These are phyloP conservation scores for Chelmon rostratus DNA, from an alignment of 2,797 vertebrate genomes.

Conservation along the genomic window DNA sequence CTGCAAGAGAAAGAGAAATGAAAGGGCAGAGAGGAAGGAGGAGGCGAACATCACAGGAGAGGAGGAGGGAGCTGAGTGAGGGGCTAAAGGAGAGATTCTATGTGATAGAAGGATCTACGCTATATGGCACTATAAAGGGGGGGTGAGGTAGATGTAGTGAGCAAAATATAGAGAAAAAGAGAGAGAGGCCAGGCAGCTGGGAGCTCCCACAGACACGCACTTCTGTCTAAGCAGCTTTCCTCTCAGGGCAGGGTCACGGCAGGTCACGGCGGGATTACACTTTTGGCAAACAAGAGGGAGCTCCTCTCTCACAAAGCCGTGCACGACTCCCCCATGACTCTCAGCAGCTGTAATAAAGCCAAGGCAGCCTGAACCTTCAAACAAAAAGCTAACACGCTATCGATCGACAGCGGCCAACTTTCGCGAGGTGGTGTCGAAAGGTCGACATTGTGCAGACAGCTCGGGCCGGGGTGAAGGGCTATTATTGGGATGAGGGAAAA, in stretches of 20 bases:
- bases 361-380: constrained; percentile 87
- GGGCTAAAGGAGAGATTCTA: neutral
- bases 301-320: constrained; percentile 81
- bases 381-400: constrained; percentile 90
- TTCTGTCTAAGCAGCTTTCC: constrained; percentile 89
- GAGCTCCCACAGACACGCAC: constrained; percentile 83
- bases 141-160: constrained; percentile 41
- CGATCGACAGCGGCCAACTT: constrained; percentile 86
- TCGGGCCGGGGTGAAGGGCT: constrained; percentile 79
- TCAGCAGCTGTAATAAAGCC: constrained; percentile 88
- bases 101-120: constrained; percentile 13
- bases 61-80: constrained; percentile 8
- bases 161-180: constrained; percentile 54
- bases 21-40: constrained; percentile 3
- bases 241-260: constrained; percentile 85
- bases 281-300: constrained; percentile 90
- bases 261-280: constrained; percentile 88
- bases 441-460: constrained; percentile 83
- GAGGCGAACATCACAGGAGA: constrained; percentile 19
- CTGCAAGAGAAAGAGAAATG: constrained; percentile 22
- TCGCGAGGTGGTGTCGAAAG: constrained; percentile 82
- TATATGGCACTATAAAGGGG: constrained; percentile 10
- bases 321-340: constrained; percentile 86
- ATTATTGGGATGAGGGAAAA: constrained; percentile 83
- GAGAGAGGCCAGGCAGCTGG: constrained; percentile 74